Conservation (phyloP, 2,113 vertebrate genomes). For the Cochlearius cochlearius region DNA sequence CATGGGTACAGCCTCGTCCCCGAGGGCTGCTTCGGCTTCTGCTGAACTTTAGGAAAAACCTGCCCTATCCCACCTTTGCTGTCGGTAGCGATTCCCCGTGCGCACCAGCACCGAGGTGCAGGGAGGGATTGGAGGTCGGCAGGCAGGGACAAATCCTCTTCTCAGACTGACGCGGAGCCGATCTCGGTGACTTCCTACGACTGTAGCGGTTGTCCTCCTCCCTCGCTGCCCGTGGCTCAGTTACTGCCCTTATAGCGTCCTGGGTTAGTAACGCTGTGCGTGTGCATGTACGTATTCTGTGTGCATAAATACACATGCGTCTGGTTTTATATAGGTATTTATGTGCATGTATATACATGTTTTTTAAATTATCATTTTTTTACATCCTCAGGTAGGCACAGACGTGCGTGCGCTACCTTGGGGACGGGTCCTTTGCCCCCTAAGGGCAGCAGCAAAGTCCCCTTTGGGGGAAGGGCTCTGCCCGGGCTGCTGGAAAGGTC, state of each 20-base stretch:
- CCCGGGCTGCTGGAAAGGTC: not conserved
- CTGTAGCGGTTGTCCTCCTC: not conserved
- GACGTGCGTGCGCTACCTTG: not conserved
- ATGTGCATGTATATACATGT: fast-evolving
- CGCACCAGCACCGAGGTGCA: not conserved
- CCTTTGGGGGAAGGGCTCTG: not conserved
- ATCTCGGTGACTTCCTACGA: not conserved
- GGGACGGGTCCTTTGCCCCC: not conserved
- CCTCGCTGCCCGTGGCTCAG: not conserved
- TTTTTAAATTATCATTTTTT: not conserved
- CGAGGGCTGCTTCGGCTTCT: not conserved
- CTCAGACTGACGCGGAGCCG: not conserved
- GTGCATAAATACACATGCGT: not conserved
- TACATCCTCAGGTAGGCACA: not conserved
- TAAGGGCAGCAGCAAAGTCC: not conserved
- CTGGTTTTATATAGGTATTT: not conserved
- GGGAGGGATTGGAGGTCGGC: not conserved
- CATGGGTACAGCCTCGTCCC: not conserved
- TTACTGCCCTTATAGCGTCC: not conserved
- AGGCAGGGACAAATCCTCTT: not conserved
- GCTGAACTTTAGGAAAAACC: not conserved
- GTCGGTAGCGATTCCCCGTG: not conserved
- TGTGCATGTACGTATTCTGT: fast-evolving
- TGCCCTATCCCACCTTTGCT: not conserved
- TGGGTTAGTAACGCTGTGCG: not conserved